phyloP scores from a whole-genome alignment of 2,113 vertebrate genomes.

The Balaenoptera acutorostrata region DNA sequence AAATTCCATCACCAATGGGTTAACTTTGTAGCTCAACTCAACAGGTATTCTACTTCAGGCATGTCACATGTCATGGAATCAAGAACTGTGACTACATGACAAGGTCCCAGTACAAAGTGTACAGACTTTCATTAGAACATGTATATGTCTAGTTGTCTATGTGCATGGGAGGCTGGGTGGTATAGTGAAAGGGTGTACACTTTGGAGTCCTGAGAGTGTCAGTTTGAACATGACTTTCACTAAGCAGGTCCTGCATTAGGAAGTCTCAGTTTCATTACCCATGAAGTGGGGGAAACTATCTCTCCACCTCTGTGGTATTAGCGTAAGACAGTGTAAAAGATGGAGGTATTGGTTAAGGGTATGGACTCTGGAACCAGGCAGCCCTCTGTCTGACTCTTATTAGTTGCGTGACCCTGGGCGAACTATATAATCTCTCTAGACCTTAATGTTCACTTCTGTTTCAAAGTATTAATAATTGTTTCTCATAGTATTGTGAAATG shows the following conservation, averaged over 20 bases:
- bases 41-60: background rate
- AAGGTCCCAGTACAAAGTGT: background rate
- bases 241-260: background rate
- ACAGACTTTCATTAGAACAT: background rate
- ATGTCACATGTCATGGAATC: background rate
- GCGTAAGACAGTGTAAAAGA: background rate
- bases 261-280: background rate
- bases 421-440: background rate
- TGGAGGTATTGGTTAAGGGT: background rate
- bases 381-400: background rate
- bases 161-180: background rate
- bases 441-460: background rate
- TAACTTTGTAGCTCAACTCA: background rate
- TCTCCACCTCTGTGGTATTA: background rate
- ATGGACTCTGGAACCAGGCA: background rate
- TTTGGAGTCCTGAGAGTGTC: background rate
- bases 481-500: background rate
- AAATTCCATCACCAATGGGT: background rate
- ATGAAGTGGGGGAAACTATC: background rate
- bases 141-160: background rate
- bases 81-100: background rate
- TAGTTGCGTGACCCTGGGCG: background rate
- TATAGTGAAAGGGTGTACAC: background rate
- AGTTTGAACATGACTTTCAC: background rate
- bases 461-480: background rate